Base-by-base conservation (phyloP, 2,797 vertebrate species). In the Tinamus major region DNA sequence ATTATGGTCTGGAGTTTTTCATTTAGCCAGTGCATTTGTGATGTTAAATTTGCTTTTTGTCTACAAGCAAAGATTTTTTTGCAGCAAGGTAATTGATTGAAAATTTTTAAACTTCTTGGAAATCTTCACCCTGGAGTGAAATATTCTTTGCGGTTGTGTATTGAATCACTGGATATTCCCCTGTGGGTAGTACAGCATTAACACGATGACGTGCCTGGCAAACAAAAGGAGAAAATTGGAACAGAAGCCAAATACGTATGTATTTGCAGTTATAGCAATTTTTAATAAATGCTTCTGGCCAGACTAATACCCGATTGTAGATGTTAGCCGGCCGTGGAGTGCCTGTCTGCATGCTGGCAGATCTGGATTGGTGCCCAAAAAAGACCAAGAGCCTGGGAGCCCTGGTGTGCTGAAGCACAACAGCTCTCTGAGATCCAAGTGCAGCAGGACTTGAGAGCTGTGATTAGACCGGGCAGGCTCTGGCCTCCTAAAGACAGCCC, bases 221-320 rank as follows among this genome's bases (percentile, higher is more conserved):
- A 51, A 88, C 79, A 70, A 37, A 75, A 70, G 91, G 63, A 75
- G 74, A 59, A 49, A 51, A 33, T 35, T 64, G 90, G 91, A 91
- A 58, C 56, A n/a, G 83, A 76, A 56, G 79, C 33, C 41, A 42
- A 81, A 79, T 88, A 59, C n/a, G 2, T 5, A 27, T 84, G 61
- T 68, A 56, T 94, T 59, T 93, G 93, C 90, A 95, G 94, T 24
- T 90, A 39, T 88, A 93, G 93, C 94, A 93, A 46, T 48, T 91
- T 91, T 31, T 17, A 84, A 91, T 79, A 81, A 88, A 64, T 68
- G 68, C 88, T 79, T 51, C 88, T 96, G 94, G 83, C 80, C 85
- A 85, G 92, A 55, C 85, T 63, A 80, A 10, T 83, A 21, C 21
- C 68, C 78, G 27, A 2, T 13, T 76, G 75, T 91, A 89, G 90